Conservation (phyloP, 2,113 vertebrate species). For the Heliornis fulica region DNA sequence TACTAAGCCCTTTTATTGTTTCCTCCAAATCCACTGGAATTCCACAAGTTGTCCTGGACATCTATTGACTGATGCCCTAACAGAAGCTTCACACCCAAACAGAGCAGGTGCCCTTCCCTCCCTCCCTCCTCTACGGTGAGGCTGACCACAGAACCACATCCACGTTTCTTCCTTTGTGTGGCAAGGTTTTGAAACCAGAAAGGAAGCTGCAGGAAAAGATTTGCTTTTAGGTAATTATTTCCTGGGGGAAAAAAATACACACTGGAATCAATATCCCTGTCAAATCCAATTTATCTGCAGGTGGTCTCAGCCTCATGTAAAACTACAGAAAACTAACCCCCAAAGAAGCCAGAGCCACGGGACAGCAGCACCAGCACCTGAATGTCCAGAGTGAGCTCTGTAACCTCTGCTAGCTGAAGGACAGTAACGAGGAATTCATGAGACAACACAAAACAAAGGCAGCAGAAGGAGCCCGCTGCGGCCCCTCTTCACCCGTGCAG, state of each 20-base stretch:
- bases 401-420: not conserved
- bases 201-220: not conserved
- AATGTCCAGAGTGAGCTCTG: not conserved
- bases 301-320: not conserved
- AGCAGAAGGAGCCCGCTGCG: not conserved
- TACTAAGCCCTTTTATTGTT: not conserved
- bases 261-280: not conserved
- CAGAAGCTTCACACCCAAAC: not conserved
- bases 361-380: not conserved
- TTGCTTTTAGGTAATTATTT: slow-evolving; percentile 10
- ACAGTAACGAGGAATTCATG: not conserved
- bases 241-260: not conserved
- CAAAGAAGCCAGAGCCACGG: not conserved
- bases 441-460: not conserved
- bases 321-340: not conserved
- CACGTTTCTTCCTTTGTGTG: not conserved
- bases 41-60: not conserved
- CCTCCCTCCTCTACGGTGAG: not conserved
- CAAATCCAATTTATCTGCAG: not conserved
- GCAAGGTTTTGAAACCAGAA: not conserved
- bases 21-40: not conserved
- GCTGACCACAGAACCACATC: not conserved
- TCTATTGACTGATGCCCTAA: not conserved
- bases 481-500: not conserved
- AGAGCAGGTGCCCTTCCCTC: not conserved